Percentiles rank a stretch among this genome's conserved stretches.
Conservation (phyloP, 2,113 vertebrate genomes). For the Oreochromis aureus region DNA sequence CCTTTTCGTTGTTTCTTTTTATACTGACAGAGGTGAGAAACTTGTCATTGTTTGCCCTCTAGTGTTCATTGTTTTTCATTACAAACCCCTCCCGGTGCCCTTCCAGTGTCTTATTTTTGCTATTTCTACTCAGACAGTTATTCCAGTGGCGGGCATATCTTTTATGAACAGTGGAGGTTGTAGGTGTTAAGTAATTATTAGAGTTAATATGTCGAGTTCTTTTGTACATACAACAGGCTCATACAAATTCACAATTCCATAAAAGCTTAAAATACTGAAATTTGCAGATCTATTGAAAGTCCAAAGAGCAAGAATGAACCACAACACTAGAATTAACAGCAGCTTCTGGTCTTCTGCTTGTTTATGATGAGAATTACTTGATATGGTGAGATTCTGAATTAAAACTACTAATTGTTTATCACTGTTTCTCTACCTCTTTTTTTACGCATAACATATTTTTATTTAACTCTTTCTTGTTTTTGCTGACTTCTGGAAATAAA, state of each 20-base stretch:
- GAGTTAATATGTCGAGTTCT: background rate
- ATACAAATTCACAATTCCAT: background rate
- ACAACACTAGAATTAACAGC: background rate
- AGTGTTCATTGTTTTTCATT: background rate
- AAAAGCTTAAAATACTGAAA: too few species aligned
- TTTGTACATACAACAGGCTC: fast-evolving
- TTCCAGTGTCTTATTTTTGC: background rate
- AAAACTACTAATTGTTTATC: background rate
- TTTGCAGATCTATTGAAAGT: background rate
- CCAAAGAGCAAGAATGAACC: background rate
- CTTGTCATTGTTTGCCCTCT: background rate
- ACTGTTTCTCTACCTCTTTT: background rate
- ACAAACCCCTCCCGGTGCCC: fast-evolving
- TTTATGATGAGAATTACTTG: background rate
- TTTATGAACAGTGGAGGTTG: background rate
- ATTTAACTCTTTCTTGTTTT: background rate
- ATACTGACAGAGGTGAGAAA: background rate
- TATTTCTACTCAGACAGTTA: fast-evolving
- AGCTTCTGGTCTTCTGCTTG: fast-evolving
- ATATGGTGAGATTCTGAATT: background rate
- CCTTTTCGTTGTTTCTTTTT: background rate
- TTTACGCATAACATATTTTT: background rate
- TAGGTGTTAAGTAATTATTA: fast-evolving
- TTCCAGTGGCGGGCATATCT: background rate
- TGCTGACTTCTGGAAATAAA: background rate